phyloP scores from a whole-genome alignment of 1,140 invertebrate species.

The Eupristina koningsbergeri region DNA sequence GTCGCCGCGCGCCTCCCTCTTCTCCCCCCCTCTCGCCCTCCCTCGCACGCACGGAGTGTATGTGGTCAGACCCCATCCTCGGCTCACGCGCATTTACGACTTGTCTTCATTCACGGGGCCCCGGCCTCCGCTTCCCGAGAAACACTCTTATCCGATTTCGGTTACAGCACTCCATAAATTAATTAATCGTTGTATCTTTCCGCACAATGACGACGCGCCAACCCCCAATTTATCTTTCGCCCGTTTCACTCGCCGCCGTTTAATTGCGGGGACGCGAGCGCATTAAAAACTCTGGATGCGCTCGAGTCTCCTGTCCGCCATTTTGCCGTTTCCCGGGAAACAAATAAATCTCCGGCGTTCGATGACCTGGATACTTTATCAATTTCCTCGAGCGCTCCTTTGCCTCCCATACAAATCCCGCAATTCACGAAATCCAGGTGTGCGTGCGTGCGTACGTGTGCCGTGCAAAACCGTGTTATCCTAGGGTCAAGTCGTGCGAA shows the following conservation, averaged over 20 bases:
- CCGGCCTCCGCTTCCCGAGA: constrained; percentile 34
- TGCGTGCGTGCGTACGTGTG: too few relatives aligned
- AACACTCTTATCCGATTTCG: constrained; percentile 31
- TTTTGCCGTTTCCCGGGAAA: too few relatives aligned
- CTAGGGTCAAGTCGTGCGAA: too few relatives aligned
- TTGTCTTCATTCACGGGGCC: constrained; percentile 18
- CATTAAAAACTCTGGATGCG: neutral
- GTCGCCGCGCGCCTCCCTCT: constrained; percentile 46
- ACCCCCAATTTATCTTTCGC: too few relatives aligned
- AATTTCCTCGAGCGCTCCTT: neutral
- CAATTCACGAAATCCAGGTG: neutral
- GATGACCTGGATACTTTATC: neutral
- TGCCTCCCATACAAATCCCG: neutral
- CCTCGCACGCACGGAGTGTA: neutral
- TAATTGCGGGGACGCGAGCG: neutral
- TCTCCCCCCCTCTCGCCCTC: constrained; percentile 31
- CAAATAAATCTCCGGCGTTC: neutral
- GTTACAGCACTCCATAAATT: neutral
- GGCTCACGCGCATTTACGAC: constrained; percentile 14
- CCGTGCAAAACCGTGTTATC: too few relatives aligned
- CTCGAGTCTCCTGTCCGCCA: neutral
- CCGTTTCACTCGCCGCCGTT: neutral
- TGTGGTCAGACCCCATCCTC: neutral
- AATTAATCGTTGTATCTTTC: constrained; percentile 14
- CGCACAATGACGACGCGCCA: neutral